Conservation (phyloP, 2,797 vertebrate species). For the Sebastolobus altivelis region DNA sequence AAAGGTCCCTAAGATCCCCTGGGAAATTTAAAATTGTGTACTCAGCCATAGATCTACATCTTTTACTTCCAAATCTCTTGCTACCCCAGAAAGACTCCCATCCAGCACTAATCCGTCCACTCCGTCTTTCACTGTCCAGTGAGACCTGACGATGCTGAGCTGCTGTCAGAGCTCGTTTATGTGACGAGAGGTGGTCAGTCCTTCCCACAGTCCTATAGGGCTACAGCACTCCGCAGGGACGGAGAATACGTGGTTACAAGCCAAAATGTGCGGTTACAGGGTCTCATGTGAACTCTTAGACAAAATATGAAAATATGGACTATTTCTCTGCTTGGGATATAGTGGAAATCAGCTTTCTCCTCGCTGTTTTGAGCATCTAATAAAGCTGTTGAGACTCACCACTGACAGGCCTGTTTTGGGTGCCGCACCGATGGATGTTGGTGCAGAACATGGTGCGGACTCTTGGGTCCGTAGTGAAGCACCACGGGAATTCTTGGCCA, state of each 20-base stretch:
- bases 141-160: conserved; percentile 57
- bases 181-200: conserved; percentile 63
- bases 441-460: conserved; percentile 92
- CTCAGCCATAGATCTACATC: conserved; percentile 63
- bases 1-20: conserved; percentile 44
- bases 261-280: conserved; percentile 43
- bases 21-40: conserved; percentile 66
- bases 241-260: conserved; percentile 33
- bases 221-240: conserved; percentile 55
- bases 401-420: conserved; percentile 67
- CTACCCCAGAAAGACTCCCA: conserved; percentile 58
- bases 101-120: conserved; percentile 54
- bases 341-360: conserved; percentile 23
- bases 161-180: conserved; percentile 74
- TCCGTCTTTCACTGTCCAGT: conserved; percentile 60
- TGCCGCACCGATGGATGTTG: conserved; percentile 93
- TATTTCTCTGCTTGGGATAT: conserved; percentile 28
- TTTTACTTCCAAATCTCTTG: conserved; percentile 58
- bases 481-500: conserved; percentile 96
- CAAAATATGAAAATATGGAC: conserved; percentile 43
- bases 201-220: conserved; percentile 74
- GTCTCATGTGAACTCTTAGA: conserved; percentile 52
- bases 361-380: conserved; percentile 27
- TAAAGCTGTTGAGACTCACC: conserved; percentile 72
- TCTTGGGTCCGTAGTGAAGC: conserved; percentile 96